These are phyloP conservation scores for Brachypalpus laphriformis DNA, from an alignment of 2,888 invertebrate genomes.

Conservation along the genomic window DNA sequence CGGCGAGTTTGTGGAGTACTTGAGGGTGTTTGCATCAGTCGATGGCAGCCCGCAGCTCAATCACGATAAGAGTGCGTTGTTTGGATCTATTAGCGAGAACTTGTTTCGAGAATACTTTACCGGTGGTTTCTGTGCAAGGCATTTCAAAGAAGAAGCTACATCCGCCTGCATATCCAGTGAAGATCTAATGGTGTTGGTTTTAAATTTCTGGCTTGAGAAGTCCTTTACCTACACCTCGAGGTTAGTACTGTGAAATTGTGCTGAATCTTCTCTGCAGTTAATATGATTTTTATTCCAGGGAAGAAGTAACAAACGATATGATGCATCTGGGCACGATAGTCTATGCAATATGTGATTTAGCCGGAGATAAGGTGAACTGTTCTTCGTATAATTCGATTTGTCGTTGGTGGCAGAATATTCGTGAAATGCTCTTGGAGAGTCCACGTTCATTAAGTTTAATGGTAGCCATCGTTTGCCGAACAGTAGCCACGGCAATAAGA, in stretches of 20 bases:
- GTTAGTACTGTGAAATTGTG: neutral
- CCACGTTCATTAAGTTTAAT: constrained; percentile 90
- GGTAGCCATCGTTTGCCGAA: constrained; percentile 92
- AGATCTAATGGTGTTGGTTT: constrained; percentile 88
- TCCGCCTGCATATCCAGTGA: constrained; percentile 82
- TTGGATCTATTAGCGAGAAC: constrained; percentile 78
- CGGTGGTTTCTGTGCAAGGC: constrained; percentile 82
- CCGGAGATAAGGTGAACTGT: constrained; percentile 85
- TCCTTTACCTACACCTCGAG: constrained; percentile 81
- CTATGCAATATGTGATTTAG: constrained; percentile 86
- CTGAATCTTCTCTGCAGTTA: neutral
- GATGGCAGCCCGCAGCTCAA: constrained; percentile 80
- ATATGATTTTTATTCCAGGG: constrained; percentile 75
- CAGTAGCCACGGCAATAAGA: constrained; percentile 84
- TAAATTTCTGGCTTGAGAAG: constrained; percentile 89
- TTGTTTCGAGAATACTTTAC: constrained; percentile 79
- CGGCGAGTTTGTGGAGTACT: constrained; percentile 85
- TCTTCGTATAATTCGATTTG: constrained; percentile 87
- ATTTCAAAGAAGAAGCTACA: constrained; percentile 78
- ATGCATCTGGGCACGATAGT: constrained; percentile 87
- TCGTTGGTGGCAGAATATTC: constrained; percentile 92
- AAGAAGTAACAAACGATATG: constrained; percentile 85
- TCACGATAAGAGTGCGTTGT: constrained; percentile 79
- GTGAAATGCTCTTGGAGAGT: constrained; percentile 89
- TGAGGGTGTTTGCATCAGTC: constrained; percentile 78